Base-by-base conservation (phyloP, 92 coral and sea anemone genomes). In the Heteractis magnifica region DNA sequence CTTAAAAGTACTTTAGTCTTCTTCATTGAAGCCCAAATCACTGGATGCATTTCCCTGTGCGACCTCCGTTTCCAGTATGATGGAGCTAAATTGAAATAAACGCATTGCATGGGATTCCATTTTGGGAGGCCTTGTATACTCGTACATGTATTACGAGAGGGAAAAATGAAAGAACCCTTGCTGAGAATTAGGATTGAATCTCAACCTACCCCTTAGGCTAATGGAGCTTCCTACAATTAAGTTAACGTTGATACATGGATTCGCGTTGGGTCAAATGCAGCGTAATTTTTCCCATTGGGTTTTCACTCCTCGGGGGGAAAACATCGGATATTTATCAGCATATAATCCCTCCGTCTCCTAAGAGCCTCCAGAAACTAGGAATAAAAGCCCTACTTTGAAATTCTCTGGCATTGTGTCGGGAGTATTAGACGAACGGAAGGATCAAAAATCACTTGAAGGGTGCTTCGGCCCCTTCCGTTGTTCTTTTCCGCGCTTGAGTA, bases 371-470 rank as follows among this genome's bases (percentile, higher is more conserved):
- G 70, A 14, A 68, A 68, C 8, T 8, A 53, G 49, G 73, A 26
- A 11, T 68, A 15, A 68, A 68, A 68, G 73, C 44, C 4, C 26
- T 68, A 68, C 3, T 12, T 68, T 5, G 73, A 26, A 68, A 65
- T 68, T 19, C 49, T 68, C 49, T 8, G 4, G 44, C 26, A 68
- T 23, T 68, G 73, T 68, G n/a, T 68, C 49, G 4, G 73, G 3
- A 34, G 73, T 68, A 68, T 21, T 68, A 68, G 16, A 21, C 8
- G 49, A 68, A 23, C 73, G 73, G 73, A 68, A 68, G 73, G 73
- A 68, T 68, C 44, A 68, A 7, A 34, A 68, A 20, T 26, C 23
- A 20, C 73, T 68, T 26, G 73, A 9, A 23, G 73, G 26, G 73
- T 26, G 16, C 73, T 26, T 68, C 49, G 3, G 26, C 16, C 11